Evolutionary conservation across 2,888 invertebrate species (phyloP).

Genomic region (Sipunculus nudus): DNA sequence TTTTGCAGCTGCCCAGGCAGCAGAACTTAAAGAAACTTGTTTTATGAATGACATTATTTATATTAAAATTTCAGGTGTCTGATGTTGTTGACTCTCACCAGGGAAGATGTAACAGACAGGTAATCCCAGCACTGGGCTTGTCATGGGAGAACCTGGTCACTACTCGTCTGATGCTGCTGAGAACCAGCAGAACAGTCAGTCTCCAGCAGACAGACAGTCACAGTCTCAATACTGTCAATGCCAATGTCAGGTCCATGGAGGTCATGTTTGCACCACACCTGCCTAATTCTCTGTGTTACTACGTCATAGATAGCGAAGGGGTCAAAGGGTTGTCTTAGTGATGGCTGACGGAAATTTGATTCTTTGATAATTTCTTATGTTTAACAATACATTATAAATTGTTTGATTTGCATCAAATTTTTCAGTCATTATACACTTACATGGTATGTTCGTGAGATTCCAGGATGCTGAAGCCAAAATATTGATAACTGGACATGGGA

Average conservation of each 20-base stretch:
- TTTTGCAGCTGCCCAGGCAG: no score
- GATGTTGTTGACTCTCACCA: conserved; percentile 13
- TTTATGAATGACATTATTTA: no score
- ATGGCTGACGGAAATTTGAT: no score
- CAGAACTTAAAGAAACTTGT: no score
- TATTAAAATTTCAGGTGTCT: conserved; percentile 26
- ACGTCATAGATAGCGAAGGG: conserved; percentile 70
- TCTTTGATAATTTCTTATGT: no score
- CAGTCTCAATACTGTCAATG: background rate
- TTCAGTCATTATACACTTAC: no score
- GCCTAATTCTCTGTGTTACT: conserved; percentile 68
- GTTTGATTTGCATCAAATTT: no score
- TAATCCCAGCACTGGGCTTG: conserved; percentile 73
- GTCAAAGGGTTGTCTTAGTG: conserved; percentile 47
- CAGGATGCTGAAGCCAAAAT: no score
- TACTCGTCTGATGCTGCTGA: conserved; percentile 70
- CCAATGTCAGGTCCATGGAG: conserved; percentile 64
- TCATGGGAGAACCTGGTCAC: conserved; percentile 76
- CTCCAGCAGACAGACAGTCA: background rate
- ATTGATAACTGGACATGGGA: no score
- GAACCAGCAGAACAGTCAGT: conserved; percentile 35
- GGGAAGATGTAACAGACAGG: conserved; percentile 21
- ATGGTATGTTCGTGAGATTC: no score
- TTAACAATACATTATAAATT: no score
- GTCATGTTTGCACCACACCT: conserved; percentile 73